A percentile compares a stretch with the other conserved stretches of the same genome.
Conservation (phyloP, 1,140 invertebrate genomes). For the Vanessa tameamea region DNA sequence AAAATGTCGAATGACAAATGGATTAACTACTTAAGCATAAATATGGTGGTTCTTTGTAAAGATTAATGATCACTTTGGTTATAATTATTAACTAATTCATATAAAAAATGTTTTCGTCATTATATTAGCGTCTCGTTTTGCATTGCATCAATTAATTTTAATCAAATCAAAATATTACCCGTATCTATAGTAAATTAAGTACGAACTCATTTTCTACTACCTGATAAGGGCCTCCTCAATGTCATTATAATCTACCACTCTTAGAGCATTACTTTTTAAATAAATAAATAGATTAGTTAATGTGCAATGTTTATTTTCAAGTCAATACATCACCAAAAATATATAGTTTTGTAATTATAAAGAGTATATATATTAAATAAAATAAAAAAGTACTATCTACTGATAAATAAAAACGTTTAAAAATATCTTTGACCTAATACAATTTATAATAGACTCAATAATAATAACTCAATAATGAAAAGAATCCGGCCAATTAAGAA, state of each 20-base stretch:
- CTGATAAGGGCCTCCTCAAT: too few species aligned
- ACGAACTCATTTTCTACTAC: too few species aligned
- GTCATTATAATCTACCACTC: too few species aligned
- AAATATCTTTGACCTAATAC: slow-evolving; percentile 21
- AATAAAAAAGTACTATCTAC: not conserved
- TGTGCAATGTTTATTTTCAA: too few species aligned
- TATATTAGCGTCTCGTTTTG: not conserved
- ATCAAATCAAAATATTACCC: too few species aligned
- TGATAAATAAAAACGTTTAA: not conserved
- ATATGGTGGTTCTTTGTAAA: slow-evolving; percentile 23
- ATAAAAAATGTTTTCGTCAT: not conserved
- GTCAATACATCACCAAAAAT: too few species aligned
- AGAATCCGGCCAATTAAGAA: slow-evolving; percentile 52
- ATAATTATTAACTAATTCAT: slow-evolving; percentile 4
- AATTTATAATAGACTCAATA: slow-evolving; percentile 25
- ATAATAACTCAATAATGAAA: slow-evolving; percentile 55
- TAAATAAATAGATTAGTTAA: too few species aligned
- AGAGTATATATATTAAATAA: not conserved
- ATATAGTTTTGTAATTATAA: too few species aligned
- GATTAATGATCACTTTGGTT: slow-evolving; percentile 11
- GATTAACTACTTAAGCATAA: slow-evolving; percentile 14
- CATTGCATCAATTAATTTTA: not conserved
- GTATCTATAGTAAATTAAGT: too few species aligned
- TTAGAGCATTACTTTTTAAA: too few species aligned
- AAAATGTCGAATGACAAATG: slow-evolving; percentile 21